Evolutionary conservation across 2,888 invertebrate genomes (phyloP), one percentile per base, ranked within the genome.

Genomic region (Nebria salina): DNA sequence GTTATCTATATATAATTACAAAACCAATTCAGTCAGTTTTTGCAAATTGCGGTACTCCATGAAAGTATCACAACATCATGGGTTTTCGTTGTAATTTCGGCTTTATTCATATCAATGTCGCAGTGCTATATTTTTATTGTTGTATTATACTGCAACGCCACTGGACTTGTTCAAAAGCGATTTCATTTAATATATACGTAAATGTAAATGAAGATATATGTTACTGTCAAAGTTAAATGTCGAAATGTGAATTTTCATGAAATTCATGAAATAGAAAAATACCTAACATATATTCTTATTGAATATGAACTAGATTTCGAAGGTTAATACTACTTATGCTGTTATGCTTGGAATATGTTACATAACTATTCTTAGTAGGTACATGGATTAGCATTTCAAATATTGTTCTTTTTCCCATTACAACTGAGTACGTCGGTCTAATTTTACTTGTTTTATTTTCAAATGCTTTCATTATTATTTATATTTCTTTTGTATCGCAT

Each of bases 221-320:
- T 54, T 54, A 73, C 65, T 74, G 41, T 70, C 65, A 65, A 41
- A 65, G 72, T 54, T 54, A 77, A 68, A 74, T 78, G 78, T 66
- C 73, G 78, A 78, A 74, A 78, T 13, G 26, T 41, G 54, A 54
- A 73, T 65, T 78, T 77, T 74, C 54, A 78, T 78, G 65, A 78
- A 78, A 78, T 78, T 78, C 42, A 25, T 78, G 72, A 78, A 73
- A 78, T 76, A 76, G 8, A 68, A 25, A 15, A 25, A 68, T 68
- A 68, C 34, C 5, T 34, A 25, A 68, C 8, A 68, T 15, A 68
- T 68, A 68, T 68, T 26, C 72, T 72, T 77, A 77, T 72, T 77
- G 77, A 77, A 77, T 78, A 74, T 78, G 78, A 73, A 78, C 78
- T 78, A 78, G 74, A 78, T 78, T 78, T 74, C 78, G 78, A 78